Evolutionary conservation across 2,797 vertebrate genomes (phyloP), one percentile per base, ranked within the genome.

Genomic region (Presbytis comata): DNA sequence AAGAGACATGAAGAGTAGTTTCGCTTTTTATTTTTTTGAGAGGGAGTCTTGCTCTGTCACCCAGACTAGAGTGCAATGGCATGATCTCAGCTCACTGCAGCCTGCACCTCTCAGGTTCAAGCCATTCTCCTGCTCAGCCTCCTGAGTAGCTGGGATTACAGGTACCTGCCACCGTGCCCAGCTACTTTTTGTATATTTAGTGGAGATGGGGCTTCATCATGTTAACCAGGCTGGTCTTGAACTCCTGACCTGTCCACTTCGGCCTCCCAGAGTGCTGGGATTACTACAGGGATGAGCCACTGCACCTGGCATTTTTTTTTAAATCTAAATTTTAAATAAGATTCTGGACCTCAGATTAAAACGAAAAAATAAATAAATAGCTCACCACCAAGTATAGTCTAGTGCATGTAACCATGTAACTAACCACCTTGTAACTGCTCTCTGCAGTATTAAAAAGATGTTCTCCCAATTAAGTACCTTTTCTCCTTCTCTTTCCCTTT

Each of bases 321-420:
- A 19, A 22, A 83, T 78, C 50, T 87, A 84, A 80, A 79, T 94
- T 90, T 97, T 93, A 90, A 83, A 87, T 33, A 81, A 57, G 82
- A 89, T 76, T 81, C 75, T 28, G 55, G 70, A 72, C 28, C 50
- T 70, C 19, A 72, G 74, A 67, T 87, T 83, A 39, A 33, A 76
- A 92, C 46, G 83, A 79, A 36, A 12, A 79, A 44, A 21, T 11
- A 39, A n/a, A 67, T 44, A 12, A 44, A 11, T n/a, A 75, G 30
- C 33, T 36, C 30, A 61, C 30, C 33, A n/a, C 13, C 30, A 61
- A 70, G 44, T 7, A 1, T 53, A 61, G 6, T 64, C 39, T 24
- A n/a, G 9, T 50, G 67, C 46, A 67, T 83, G 81, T 67, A 75
- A 7, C 5, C 46, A 59, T 87, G 79, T 61, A 75, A 7, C 4